phyloP scores from a whole-genome alignment of 2,113 vertebrate species.

The Tapirus terrestris region DNA sequence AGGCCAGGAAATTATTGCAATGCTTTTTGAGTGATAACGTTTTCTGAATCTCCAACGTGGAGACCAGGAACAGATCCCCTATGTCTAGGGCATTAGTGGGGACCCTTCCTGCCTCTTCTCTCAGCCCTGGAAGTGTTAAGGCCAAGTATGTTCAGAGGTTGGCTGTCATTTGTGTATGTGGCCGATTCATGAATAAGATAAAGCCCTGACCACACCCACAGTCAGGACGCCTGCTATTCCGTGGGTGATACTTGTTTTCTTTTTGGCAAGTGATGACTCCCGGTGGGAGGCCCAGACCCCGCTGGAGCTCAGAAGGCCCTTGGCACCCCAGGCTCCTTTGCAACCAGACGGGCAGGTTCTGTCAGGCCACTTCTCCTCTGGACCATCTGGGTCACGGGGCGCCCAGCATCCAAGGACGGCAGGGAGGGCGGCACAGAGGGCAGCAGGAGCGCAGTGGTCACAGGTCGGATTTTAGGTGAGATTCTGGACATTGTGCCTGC shows the following conservation, averaged over 20 bases:
- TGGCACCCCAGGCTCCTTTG: not conserved
- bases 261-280: not conserved
- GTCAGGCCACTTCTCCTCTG: not conserved
- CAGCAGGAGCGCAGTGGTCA: not conserved
- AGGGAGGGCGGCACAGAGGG: not conserved
- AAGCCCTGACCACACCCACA: not conserved
- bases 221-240: not conserved
- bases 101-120: not conserved
- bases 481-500: not conserved
- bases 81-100: not conserved
- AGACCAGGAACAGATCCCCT: not conserved
- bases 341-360: not conserved
- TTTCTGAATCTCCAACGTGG: not conserved
- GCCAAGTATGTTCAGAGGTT: not conserved
- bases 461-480: not conserved
- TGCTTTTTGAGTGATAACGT: not conserved
- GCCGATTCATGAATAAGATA: not conserved
- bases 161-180: not conserved
- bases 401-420: not conserved
- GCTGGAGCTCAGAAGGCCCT: not conserved
- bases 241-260: not conserved
- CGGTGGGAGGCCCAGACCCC: not conserved
- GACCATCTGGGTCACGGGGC: not conserved
- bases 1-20: not conserved
- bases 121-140: not conserved